Conservation (phyloP, 2,888 invertebrate genomes). For the Acronicta alni region DNA sequence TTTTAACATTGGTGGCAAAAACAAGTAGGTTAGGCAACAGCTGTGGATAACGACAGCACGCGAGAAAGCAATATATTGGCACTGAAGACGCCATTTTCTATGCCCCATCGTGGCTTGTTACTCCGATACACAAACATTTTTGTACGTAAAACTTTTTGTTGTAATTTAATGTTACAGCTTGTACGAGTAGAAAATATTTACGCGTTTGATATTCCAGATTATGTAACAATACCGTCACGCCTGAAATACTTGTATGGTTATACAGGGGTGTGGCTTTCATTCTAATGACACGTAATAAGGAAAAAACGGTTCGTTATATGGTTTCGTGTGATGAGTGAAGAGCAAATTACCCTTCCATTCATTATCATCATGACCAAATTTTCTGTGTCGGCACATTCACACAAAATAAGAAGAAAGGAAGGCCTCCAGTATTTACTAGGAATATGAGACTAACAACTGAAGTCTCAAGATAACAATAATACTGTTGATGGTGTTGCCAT, state of each 20-base stretch:
- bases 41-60: slow-evolving; percentile 86
- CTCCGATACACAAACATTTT: slow-evolving; percentile 55
- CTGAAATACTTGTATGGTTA: background rate
- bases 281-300: no score
- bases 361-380: no score
- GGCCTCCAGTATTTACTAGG: no score
- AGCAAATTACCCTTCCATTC: no score
- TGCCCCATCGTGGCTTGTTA: slow-evolving; percentile 64
- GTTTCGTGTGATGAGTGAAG: no score
- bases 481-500: no score
- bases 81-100: slow-evolving; percentile 82
- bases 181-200: slow-evolving; percentile 38
- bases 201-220: slow-evolving; percentile 27
- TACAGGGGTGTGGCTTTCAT: no score
- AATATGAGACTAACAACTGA: no score
- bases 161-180: slow-evolving; percentile 56
- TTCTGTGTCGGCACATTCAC: no score
- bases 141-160: slow-evolving; percentile 55
- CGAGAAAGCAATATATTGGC: slow-evolving; percentile 87
- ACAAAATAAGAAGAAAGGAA: no score
- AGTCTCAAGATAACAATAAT: no score
- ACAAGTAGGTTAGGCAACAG: slow-evolving; percentile 81
- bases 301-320: no score
- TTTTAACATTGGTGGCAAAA: slow-evolving; percentile 78
- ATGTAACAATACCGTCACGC: background rate